A percentile compares a stretch with the other conserved stretches of the same genome.
Evolutionary conservation across 2,113 vertebrate species (phyloP).

Genomic region (Microcebus tavaratra): DNA sequence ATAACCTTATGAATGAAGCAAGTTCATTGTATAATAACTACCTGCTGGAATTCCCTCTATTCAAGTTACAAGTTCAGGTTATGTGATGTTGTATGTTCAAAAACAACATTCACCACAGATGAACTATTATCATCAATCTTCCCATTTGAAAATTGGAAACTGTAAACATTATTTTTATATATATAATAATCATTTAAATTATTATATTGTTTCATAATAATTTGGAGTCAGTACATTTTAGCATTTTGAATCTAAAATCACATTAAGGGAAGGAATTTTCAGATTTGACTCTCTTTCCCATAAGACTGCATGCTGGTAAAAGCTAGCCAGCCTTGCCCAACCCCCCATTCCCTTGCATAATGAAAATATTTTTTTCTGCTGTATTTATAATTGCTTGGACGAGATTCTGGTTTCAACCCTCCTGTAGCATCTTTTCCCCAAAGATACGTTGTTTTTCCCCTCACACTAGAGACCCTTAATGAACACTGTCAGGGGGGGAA

Average conservation of each 20-base stretch:
- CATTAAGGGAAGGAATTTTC: background rate
- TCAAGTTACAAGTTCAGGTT: slow-evolving; percentile 52
- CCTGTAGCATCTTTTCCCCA: slow-evolving; percentile 77
- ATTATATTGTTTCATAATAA: background rate
- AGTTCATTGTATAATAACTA: slow-evolving; percentile 2
- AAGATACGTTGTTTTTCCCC: slow-evolving; percentile 81
- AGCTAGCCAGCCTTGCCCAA: background rate
- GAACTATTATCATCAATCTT: slow-evolving; percentile 9
- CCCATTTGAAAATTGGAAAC: slow-evolving; percentile 50
- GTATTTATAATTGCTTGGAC: slow-evolving; percentile 77
- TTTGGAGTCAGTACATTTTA: slow-evolving; percentile 43
- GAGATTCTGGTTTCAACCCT: slow-evolving; percentile 74
- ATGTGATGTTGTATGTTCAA: slow-evolving; percentile 43
- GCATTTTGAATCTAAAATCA: background rate
- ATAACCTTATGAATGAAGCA: slow-evolving; percentile 32
- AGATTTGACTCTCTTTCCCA: slow-evolving; percentile 41
- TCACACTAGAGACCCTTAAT: slow-evolving; percentile 73
- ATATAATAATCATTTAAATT: slow-evolving; percentile 15
- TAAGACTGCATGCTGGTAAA: slow-evolving; percentile 27
- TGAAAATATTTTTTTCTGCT: slow-evolving; percentile 63
- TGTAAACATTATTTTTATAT: background rate
- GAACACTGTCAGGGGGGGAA: slow-evolving; percentile 40
- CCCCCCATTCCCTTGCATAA: slow-evolving; percentile 60
- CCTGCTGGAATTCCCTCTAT: slow-evolving; percentile 18
- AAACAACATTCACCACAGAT: slow-evolving; percentile 57